Evolutionary conservation across 2,888 invertebrate genomes (phyloP).

Genomic region (Orthosia gracilis): DNA sequence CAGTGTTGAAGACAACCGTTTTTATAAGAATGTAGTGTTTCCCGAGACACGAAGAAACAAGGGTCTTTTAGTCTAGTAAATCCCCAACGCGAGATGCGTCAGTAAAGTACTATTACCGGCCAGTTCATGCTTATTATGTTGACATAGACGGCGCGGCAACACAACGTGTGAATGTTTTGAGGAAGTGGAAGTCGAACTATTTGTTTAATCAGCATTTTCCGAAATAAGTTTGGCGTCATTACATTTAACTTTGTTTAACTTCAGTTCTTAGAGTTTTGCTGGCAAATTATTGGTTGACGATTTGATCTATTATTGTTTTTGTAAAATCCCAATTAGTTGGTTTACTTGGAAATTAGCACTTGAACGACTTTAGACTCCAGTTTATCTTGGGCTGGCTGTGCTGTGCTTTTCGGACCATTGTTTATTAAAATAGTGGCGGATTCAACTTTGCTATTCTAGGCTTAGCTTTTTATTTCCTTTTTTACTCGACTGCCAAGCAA

Average conservation of each 20-base stretch:
- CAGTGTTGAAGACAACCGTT: slow-evolving; percentile 28
- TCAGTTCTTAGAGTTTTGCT: slow-evolving; percentile 34
- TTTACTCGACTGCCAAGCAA: too few species aligned
- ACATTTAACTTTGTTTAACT: slow-evolving; percentile 46
- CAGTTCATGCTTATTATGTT: slow-evolving; percentile 44
- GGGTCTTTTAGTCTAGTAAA: slow-evolving; percentile 55
- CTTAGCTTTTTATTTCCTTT: too few species aligned
- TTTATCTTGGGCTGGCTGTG: background rate
- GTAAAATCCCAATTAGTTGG: slow-evolving; percentile 28
- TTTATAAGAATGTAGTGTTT: slow-evolving; percentile 59
- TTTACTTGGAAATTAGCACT: slow-evolving; percentile 27
- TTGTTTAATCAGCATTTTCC: slow-evolving; percentile 42
- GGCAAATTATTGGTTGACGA: slow-evolving; percentile 20
- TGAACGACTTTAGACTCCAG: background rate
- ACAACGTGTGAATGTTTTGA: slow-evolving; percentile 26
- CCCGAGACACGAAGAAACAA: slow-evolving; percentile 45
- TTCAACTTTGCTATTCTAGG: too few species aligned
- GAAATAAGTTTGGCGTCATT: slow-evolving; percentile 47
- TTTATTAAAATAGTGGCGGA: too few species aligned
- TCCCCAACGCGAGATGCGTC: slow-evolving; percentile 58
- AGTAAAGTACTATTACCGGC: slow-evolving; percentile 22
- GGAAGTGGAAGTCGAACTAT: slow-evolving; percentile 35
- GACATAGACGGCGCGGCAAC: slow-evolving; percentile 20
- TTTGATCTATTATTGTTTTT: slow-evolving; percentile 16
- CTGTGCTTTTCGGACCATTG: background rate